Base-by-base conservation (phyloP, 2,888 invertebrate species). In the Drosophila dives region DNA sequence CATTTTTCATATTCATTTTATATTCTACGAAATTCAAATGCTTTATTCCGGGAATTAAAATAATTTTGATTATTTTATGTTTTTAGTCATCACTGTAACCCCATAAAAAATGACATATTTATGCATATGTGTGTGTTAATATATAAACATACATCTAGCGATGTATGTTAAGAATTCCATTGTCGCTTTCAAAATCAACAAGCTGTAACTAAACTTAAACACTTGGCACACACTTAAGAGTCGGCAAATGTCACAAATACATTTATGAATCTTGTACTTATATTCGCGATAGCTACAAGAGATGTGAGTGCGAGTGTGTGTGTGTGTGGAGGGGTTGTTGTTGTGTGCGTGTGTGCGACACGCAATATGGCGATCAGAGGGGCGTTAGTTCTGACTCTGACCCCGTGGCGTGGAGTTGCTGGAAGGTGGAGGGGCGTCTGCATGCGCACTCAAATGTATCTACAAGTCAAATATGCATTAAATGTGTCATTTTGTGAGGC, bases 121-220 rank as follows among this genome's bases (percentile, higher is more conserved):
- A 40, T 4, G 15, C 45, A 20, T 33, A 32, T 60, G 48, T 71
- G 49, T 55, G n/a, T 12, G 29, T 20, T 8, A 26, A 33, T 61
- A 45, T 45, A 23, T 55, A 51, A 56, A 48, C n/a, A n/a, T 50
- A 59, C 42, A n/a, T 45, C 36, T 61, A 70, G 79, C 67, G 68
- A 71, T 70, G 56, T 61, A 68, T 53, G 58, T 26, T 26, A 60
- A 45, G 49, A 70, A 75, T 83, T 75, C 75, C 80, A 80, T 90
- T 91, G 89, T 91, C 91, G 83, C 82, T 92, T 91, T 91, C 91
- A 83, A 87, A 91, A 88, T 80, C 91, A 91, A 84, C 89, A 92
- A 90, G 83, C 78, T 91, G 91, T 90, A 90, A 91, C 90, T 83
- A 74, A 80, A 81, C 79, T 80, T 53, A 76, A 80, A 68, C 64